Evolutionary conservation across 2,888 invertebrate genomes (phyloP).

Genomic region (Cynaeus angustus): DNA sequence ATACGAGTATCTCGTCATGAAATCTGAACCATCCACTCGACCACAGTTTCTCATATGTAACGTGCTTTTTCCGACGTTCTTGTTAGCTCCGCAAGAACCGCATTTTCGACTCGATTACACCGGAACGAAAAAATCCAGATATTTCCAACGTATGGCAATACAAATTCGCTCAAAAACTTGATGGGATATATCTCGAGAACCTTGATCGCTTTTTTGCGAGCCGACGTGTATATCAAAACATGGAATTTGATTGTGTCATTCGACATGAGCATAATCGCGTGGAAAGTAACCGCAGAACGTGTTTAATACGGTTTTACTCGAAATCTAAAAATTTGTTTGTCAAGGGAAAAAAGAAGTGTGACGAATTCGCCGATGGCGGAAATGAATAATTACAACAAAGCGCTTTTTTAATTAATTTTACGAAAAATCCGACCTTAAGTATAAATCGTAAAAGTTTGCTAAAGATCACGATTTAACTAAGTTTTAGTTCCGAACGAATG

Average conservation of each 20-base stretch:
- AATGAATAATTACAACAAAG: conserved; percentile 18
- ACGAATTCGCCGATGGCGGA: conserved; percentile 24
- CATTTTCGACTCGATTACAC: conserved; percentile 11
- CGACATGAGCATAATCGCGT: conserved; percentile 36
- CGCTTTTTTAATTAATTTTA: not conserved
- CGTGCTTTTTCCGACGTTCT: conserved; percentile 6
- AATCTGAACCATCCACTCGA: conserved; percentile 14
- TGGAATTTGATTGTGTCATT: conserved; percentile 37
- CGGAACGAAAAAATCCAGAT: conserved; percentile 7
- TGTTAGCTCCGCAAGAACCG: not conserved
- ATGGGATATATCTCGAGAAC: conserved; percentile 18
- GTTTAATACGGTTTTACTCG: conserved; percentile 42
- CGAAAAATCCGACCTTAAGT: conserved; percentile 13
- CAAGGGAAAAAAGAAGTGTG: conserved; percentile 19
- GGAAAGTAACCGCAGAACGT: conserved; percentile 44
- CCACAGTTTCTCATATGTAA: conserved; percentile 18
- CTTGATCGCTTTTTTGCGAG: conserved; percentile 31
- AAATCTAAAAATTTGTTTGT: conserved; percentile 35
- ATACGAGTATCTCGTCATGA: conserved; percentile 13
- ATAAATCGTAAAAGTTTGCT: conserved; percentile 37
- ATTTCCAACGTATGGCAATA: conserved; percentile 7
- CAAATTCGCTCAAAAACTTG: not conserved
- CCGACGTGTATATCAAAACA: conserved; percentile 36
- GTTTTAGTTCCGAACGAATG: conserved; percentile 40
- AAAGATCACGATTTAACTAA: conserved; percentile 45